Percentiles rank a stretch among this genome's conserved stretches.
These are phyloP conservation scores for Labia minor DNA, from an alignment of 2,888 invertebrate species.

Conservation along the genomic window DNA sequence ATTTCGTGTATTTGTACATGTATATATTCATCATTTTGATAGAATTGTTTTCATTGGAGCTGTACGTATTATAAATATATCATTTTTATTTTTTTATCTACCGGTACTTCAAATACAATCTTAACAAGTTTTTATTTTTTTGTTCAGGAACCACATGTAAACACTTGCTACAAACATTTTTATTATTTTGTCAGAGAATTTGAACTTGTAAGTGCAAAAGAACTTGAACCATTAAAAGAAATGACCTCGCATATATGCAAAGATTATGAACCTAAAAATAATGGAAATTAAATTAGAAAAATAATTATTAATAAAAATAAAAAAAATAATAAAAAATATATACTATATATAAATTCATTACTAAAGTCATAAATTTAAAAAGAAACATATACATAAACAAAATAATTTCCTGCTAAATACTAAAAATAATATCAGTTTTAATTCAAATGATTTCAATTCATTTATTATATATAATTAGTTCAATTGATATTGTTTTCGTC, in stretches of 20 bases:
- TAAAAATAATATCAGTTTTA: too few relatives aligned
- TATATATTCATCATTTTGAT: conserved; percentile 91
- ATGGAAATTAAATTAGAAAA: background rate
- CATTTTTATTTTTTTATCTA: conserved; percentile 16
- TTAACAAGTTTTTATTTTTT: background rate
- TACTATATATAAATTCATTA: too few relatives aligned
- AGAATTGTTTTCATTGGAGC: conserved; percentile 75
- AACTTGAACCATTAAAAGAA: conserved; percentile 71
- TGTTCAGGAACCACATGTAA: conserved; percentile 82
- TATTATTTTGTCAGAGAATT: conserved; percentile 85
- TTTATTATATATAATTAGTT: too few relatives aligned
- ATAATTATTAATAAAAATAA: too few relatives aligned
- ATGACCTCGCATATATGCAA: conserved; percentile 64
- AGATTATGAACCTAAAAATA: conserved; percentile 32
- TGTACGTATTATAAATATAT: conserved; percentile 51
- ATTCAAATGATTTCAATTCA: too few relatives aligned
- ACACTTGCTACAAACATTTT: conserved; percentile 90
- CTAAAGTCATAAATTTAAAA: too few relatives aligned
- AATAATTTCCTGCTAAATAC: too few relatives aligned
- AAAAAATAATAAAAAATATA: too few relatives aligned
- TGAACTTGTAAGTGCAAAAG: conserved; percentile 67
- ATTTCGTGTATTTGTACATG: conserved; percentile 85
- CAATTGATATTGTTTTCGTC: too few relatives aligned
- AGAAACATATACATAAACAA: too few relatives aligned
- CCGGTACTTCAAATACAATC: background rate